These are phyloP conservation scores for Dorcus parallelipipedus DNA, from an alignment of 2,888 invertebrate species.

Conservation along the genomic window DNA sequence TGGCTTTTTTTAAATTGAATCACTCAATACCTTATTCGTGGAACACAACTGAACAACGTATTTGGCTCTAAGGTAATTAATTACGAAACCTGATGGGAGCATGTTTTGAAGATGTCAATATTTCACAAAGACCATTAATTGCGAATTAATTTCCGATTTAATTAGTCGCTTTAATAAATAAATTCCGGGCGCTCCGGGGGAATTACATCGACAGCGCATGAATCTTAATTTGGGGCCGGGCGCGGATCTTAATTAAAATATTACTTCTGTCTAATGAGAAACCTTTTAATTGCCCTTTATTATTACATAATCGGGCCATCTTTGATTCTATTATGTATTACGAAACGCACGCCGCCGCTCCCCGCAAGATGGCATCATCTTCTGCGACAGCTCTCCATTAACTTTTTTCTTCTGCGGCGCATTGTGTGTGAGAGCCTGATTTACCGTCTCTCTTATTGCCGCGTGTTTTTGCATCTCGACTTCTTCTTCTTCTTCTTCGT, in stretches of 20 bases:
- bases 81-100: too few relatives aligned
- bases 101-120: too few relatives aligned
- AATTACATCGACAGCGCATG: background rate
- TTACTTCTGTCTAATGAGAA: slow-evolving; percentile 2
- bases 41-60: too few relatives aligned
- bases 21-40: too few relatives aligned
- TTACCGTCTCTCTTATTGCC: slow-evolving; percentile 32
- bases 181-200: background rate
- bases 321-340: background rate
- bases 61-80: too few relatives aligned
- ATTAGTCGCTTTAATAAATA: too few relatives aligned
- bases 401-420: slow-evolving; percentile 31
- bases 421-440: slow-evolving; percentile 33
- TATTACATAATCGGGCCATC: background rate
- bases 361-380: background rate
- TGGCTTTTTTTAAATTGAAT: too few relatives aligned
- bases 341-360: background rate
- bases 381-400: slow-evolving; percentile 28
- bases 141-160: too few relatives aligned
- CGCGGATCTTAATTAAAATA: slow-evolving; percentile 1
- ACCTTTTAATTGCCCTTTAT: background rate
- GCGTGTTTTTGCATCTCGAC: slow-evolving; percentile 37
- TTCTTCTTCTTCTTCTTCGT: slow-evolving; percentile 26
- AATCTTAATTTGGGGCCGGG: background rate
- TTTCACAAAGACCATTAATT: too few relatives aligned